Evolutionary conservation across 35 echinoderm and acorn worm genomes (phyloP).

Genomic region (Patiria miniata): DNA sequence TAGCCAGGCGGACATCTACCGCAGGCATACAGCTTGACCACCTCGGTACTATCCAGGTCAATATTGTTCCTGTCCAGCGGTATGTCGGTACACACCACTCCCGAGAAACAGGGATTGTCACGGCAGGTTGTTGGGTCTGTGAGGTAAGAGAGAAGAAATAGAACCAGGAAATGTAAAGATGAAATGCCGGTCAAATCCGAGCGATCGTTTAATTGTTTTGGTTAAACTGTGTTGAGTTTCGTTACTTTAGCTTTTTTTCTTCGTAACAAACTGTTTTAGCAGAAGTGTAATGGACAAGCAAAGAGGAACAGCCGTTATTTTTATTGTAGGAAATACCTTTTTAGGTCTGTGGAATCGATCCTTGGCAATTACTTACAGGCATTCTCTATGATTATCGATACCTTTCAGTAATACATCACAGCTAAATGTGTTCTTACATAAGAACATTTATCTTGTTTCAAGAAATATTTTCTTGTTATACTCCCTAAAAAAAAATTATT

Average conservation of each 20-base stretch:
- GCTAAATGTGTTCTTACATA: too few species aligned
- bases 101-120: conserved; percentile 24
- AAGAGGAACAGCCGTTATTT: too few species aligned
- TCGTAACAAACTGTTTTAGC: too few species aligned
- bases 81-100: not conserved
- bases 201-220: not conserved
- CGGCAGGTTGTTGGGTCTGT: conserved; percentile 25
- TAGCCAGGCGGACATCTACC: conserved; percentile 46
- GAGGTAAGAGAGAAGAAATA: not conserved
- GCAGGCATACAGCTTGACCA: conserved; percentile 16
- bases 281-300: too few species aligned
- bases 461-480: too few species aligned
- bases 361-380: too few species aligned
- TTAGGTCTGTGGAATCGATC: too few species aligned
- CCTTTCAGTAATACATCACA: too few species aligned
- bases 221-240: not conserved
- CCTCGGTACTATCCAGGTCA: not conserved
- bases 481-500: too few species aligned
- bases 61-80: not conserved
- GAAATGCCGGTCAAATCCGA: not conserved
- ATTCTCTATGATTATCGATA: too few species aligned
- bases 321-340: too few species aligned
- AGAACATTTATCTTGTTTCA: too few species aligned
- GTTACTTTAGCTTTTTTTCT: not conserved
- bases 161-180: not conserved